Conservation (phyloP, 2,888 invertebrate genomes). For the Germaria angustata region DNA sequence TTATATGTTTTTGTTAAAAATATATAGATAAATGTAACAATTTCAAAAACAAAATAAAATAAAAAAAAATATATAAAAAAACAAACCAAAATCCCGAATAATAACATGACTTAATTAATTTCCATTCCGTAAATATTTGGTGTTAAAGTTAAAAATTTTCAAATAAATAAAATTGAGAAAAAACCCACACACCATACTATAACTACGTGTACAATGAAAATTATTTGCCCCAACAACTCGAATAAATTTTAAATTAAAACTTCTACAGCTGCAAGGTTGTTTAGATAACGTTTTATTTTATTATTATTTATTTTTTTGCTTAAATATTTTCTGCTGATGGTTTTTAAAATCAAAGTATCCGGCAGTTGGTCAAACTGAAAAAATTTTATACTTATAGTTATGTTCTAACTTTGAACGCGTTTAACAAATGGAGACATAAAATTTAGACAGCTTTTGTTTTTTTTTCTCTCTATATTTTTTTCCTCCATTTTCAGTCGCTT, state of each 20-base stretch:
- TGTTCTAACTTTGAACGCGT: slow-evolving; percentile 64
- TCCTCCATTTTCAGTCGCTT: not conserved
- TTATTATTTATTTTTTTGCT: too few relatives aligned
- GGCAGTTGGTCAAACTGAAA: slow-evolving; percentile 46
- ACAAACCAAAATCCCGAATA: slow-evolving; percentile 28
- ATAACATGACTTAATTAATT: slow-evolving; percentile 66
- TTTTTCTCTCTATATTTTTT: not conserved
- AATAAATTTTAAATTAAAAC: slow-evolving; percentile 44
- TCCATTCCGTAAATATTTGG: slow-evolving; percentile 66
- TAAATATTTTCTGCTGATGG: slow-evolving; percentile 45
- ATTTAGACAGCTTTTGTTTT: slow-evolving; percentile 56
- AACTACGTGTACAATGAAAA: slow-evolving; percentile 21
- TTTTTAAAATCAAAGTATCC: slow-evolving; percentile 65
- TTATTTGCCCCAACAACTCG: slow-evolving; percentile 11
- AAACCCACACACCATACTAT: slow-evolving; percentile 45
- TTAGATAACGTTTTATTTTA: not conserved
- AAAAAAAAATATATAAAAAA: not conserved
- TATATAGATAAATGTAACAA: slow-evolving; percentile 30
- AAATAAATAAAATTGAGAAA: slow-evolving; percentile 44
- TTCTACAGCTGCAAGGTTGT: slow-evolving; percentile 61
- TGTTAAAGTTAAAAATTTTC: slow-evolving; percentile 53
- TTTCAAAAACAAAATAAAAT: not conserved
- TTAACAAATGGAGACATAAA: slow-evolving; percentile 64
- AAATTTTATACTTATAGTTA: slow-evolving; percentile 27
- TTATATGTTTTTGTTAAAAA: not conserved